A percentile compares a stretch with the other conserved stretches of the same genome.
Conservation (phyloP, 64 coral and sea anemone genomes). For the Stichodactyla helianthus region DNA sequence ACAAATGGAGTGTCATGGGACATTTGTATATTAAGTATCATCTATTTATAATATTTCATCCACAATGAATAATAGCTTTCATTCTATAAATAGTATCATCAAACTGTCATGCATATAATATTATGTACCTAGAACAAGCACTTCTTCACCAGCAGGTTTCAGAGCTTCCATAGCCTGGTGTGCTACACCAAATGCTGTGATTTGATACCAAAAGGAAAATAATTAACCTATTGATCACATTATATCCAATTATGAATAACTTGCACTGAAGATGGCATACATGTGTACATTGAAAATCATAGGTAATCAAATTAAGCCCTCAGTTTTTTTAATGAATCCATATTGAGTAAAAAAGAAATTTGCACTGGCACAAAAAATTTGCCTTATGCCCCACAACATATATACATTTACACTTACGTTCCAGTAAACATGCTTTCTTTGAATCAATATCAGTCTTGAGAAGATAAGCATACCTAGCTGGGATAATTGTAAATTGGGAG, state of each 20-base stretch:
- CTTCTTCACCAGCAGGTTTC: constrained; percentile 26
- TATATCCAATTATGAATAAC: neutral
- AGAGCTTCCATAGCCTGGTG: constrained; percentile 62
- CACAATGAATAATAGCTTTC: no score
- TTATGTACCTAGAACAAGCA: constrained; percentile 54
- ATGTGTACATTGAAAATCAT: no score
- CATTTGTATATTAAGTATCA: neutral
- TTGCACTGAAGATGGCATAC: neutral
- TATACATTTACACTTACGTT: constrained; percentile 30
- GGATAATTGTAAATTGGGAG: constrained; percentile 62
- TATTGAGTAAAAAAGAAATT: no score
- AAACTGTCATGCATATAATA: no score
- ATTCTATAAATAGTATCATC: no score
- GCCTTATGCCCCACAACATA: neutral
- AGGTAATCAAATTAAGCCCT: no score
- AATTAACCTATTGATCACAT: neutral
- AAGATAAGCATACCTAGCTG: constrained; percentile 41
- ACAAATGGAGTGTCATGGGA: no score
- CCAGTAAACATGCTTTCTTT: constrained; percentile 49
- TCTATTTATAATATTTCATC: no score
- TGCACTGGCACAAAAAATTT: neutral
- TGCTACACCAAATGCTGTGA: constrained; percentile 64
- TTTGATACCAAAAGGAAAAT: neutral
- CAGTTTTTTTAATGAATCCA: no score
- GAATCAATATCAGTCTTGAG: constrained; percentile 59